These are phyloP conservation scores for Steinernema khuongi DNA, from an alignment of 1,140 invertebrate genomes.

Conservation along the genomic window DNA sequence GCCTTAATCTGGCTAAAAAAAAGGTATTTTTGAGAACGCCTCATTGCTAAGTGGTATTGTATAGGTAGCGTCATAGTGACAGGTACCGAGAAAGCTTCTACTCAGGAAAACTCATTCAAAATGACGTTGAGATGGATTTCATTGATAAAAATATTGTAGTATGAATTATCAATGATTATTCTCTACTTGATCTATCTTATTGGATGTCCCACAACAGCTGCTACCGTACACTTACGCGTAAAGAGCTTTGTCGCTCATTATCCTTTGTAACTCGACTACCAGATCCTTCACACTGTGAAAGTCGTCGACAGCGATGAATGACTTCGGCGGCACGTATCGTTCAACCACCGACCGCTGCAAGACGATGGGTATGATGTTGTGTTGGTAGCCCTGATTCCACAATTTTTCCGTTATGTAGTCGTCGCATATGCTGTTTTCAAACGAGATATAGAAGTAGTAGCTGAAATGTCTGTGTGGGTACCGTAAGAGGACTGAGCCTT, in stretches of 20 bases:
- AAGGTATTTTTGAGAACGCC: no score
- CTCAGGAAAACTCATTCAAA: no score
- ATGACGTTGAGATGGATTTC: conserved; percentile 25
- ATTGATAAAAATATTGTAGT: background rate
- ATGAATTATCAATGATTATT: no score
- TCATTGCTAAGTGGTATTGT: no score
- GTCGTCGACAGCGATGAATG: conserved; percentile 56
- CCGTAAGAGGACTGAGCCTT: conserved; percentile 19
- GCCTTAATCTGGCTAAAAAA: no score
- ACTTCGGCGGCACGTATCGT: conserved; percentile 47
- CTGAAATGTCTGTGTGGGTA: conserved; percentile 33
- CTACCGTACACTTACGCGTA: conserved; percentile 46
- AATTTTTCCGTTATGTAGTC: conserved; percentile 60
- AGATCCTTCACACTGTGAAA: conserved; percentile 40
- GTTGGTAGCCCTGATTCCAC: conserved; percentile 51
- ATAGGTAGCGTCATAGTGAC: no score
- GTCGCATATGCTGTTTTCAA: conserved; percentile 66
- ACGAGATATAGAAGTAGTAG: conserved; percentile 72
- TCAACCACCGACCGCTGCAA: conserved; percentile 48
- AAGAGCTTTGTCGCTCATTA: conserved; percentile 45
- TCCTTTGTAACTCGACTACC: conserved; percentile 37
- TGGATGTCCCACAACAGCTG: no score
- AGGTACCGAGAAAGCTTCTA: no score
- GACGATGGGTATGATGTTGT: conserved; percentile 47
- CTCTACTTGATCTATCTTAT: background rate